These are phyloP conservation scores for Loris lydekkerianus DNA, from an alignment of 2,797 vertebrate genomes.

Conservation along the genomic window DNA sequence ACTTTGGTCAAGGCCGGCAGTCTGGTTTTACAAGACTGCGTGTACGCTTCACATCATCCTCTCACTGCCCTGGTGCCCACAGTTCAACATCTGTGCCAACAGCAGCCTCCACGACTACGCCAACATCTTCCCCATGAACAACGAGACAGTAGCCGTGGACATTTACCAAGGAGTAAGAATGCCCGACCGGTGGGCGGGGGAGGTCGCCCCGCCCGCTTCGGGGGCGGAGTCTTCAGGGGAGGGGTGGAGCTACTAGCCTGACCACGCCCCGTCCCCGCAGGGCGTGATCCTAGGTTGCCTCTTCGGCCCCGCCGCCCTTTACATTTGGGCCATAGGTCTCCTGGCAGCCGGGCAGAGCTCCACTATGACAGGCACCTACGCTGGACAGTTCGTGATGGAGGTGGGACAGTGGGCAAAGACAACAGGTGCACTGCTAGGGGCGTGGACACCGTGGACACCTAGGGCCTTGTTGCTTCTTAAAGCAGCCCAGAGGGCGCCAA, in stretches of 20 bases:
- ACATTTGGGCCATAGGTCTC: slow-evolving; percentile 91
- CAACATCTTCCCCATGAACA: slow-evolving; percentile 86
- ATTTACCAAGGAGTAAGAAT: slow-evolving; percentile 90
- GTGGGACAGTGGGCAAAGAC: slow-evolving; percentile 74
- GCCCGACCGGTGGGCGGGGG: accelerated
- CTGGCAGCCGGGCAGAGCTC: slow-evolving; percentile 91
- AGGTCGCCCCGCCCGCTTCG: accelerated
- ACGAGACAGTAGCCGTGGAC: slow-evolving; percentile 87
- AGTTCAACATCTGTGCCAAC: slow-evolving; percentile 88
- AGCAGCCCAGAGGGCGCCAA: not conserved
- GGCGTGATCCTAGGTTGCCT: slow-evolving; percentile 90
- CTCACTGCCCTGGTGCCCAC: not conserved
- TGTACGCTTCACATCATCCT: not conserved
- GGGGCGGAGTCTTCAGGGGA: not conserved
- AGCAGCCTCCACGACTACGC: slow-evolving; percentile 87
- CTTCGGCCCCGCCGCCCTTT: slow-evolving; percentile 88
- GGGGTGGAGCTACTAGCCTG: not conserved
- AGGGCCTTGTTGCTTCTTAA: not conserved
- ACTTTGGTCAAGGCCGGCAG: not conserved
- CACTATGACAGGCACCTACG: slow-evolving; percentile 92
- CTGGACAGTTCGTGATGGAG: slow-evolving; percentile 93
- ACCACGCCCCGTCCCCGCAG: slow-evolving; percentile 73
- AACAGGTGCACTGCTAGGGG: not conserved
- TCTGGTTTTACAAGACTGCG: not conserved
- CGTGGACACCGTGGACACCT: accelerated